Evolutionary conservation across 2,113 vertebrate genomes (phyloP).

Genomic region (Actenoides lindsayi): DNA sequence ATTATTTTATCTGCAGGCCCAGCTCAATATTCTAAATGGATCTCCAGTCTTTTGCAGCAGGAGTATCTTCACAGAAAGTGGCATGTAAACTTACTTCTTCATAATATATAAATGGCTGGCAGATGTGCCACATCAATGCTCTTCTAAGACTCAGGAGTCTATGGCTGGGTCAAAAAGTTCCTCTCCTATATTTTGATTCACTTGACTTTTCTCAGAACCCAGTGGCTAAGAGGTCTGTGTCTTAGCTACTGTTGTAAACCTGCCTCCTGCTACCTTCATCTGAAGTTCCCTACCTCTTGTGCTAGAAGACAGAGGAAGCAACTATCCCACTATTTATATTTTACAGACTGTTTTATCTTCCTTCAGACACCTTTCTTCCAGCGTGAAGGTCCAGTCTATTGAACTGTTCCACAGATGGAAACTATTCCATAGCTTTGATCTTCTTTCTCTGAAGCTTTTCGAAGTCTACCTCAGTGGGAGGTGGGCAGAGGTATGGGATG

Average conservation of each 20-base stretch:
- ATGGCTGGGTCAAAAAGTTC: neutral
- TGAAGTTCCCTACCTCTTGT: neutral
- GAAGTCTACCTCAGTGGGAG: neutral
- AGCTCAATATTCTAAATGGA: neutral
- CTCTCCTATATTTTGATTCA: neutral
- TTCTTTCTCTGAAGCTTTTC: slow-evolving; percentile 17
- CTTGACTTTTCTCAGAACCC: neutral
- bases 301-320: neutral
- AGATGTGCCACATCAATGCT: neutral
- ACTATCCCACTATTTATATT: neutral
- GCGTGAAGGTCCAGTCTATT: neutral
- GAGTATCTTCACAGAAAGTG: neutral
- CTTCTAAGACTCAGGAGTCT: neutral
- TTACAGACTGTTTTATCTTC: neutral
- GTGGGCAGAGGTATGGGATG: neutral
- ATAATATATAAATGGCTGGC: neutral
- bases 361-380: neutral
- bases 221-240: neutral
- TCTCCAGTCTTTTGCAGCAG: neutral
- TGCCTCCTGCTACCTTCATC: neutral
- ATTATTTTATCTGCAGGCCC: neutral
- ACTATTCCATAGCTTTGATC: neutral
- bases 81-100: neutral
- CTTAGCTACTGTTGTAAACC: neutral
- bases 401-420: neutral